Base-by-base conservation (phyloP, 2,797 vertebrate species). In the Hybognathus amarus region DNA sequence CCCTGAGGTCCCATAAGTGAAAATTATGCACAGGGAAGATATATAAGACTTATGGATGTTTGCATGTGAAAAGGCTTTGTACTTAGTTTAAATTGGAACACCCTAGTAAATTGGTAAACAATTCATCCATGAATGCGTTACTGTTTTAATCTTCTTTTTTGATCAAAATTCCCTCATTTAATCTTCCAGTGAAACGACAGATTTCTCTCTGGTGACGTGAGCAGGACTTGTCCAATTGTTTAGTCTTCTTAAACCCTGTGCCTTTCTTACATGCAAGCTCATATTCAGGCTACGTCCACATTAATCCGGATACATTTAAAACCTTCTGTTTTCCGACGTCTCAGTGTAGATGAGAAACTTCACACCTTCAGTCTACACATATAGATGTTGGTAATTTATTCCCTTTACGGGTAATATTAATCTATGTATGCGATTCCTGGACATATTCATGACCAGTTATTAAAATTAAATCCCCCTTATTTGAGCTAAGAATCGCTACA, bases 1-100 rank as follows among this genome's bases (percentile, higher is more conserved):
- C 78, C 77, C 69, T 27, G 27, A 80, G 38, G 63, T 4, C 63
- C 67, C 63, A 83, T 80, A 75, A 78, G 73, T 75, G 86, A 67
- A 69, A 56, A 77, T 83, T 82, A 85, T 77, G 63, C 47, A 66
- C 17, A 54, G n/a, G 63, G 47, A 42, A 63, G 47, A 77, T n/a
- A 77, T 61, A 76, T 45, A 70, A n/a, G 33, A 82, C 33, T 12
- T 69, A 80, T 18, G 40, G 42, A 67, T 67, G 50, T 79, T 50
- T 79, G 20, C 22, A 52, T 36, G 63, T 79, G 36, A 52, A 79
- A 50, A 11, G 7, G 13, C n/a, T 64, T 80, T 67, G 30, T 17
- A 20, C 9, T 66, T 13, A 20, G n/a, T 30, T 59, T 27, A 15
- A 75, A 42, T 4, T 33, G 2, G 30, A 33, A 33, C 13, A 47